Evolutionary conservation across 2,888 invertebrate genomes (phyloP), one percentile per base, ranked within the genome.

Genomic region (Mimachlamys varia): DNA sequence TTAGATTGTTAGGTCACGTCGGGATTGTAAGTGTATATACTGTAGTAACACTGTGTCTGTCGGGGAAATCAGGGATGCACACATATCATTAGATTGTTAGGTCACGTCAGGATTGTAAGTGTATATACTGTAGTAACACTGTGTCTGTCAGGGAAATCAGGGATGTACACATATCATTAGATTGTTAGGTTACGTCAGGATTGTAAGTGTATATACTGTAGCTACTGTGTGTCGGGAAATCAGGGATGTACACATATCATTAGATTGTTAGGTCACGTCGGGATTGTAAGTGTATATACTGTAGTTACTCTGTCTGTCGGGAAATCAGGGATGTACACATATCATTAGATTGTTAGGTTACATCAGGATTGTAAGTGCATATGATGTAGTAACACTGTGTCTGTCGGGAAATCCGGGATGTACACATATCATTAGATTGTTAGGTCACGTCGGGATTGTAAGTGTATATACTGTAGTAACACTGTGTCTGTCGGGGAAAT

Each of bases 391-490:
- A n/a, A n/a, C 2, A 10, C 12, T 76, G 76, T 12, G 76, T 76
- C 7, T 22, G 27, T n/a, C 3, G 1, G 62, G 62, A n/a, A 22
- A 62, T 44, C 7, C 7, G 62, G 62, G 22, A 62, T 62, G 22
- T 13, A 22, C n/a, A 44, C 7, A 44, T 44, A 44, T 44, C 44
- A 44, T 44, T 44, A 44, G 44, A 44, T 5, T n/a, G n/a, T n/a
- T n/a, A n/a, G n/a, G n/a, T 99, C 96, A 99, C 99, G 0, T 98
- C 99, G 89, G 98, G 98, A 96, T 98, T 98, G 98, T 98, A 97
- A 97, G 98, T 95, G 87, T 27, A 90, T 17, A 55, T 87, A 89
- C 1, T n/a, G 17, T 38, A 33, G 87, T 5, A n/a, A n/a, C 2
- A 10, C 12, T 76, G 76, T 12, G 76, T 76, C 7, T 22, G 27